Percentiles rank a stretch among this genome's conserved stretches.
These are phyloP conservation scores for Melierax canorus DNA, from an alignment of 2,113 vertebrate genomes.

Conservation along the genomic window DNA sequence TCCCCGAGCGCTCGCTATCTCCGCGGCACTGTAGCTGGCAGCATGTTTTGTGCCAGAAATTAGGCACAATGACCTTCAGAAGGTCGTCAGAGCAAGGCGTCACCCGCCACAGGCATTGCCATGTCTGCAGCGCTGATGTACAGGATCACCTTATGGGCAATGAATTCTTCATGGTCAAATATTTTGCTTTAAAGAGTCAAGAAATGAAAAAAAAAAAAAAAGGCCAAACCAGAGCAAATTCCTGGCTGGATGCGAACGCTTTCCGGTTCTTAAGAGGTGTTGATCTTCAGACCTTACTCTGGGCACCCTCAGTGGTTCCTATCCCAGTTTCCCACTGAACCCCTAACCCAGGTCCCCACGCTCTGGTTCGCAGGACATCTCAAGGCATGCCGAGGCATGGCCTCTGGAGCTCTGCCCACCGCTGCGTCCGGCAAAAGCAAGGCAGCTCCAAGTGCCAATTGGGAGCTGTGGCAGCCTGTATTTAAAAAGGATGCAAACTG, in stretches of 20 bases:
- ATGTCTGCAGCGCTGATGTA: rapidly evolving
- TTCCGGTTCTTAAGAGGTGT: background rate
- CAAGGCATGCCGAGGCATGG: too few species aligned
- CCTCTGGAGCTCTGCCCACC: too few species aligned
- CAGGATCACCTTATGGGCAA: background rate
- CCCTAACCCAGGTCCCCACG: too few species aligned
- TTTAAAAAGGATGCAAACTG: too few species aligned
- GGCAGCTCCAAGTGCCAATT: too few species aligned
- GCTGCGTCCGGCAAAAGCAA: too few species aligned
- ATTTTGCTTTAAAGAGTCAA: background rate
- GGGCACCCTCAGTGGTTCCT: too few species aligned
- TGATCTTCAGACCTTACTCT: too few species aligned
- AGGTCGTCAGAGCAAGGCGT: background rate
- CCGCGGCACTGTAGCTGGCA: background rate
- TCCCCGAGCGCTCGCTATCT: background rate
- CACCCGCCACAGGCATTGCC: background rate
- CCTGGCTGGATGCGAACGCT: background rate
- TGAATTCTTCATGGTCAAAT: background rate
- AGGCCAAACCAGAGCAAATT: background rate
- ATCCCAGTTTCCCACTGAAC: too few species aligned
- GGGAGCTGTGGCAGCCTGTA: too few species aligned
- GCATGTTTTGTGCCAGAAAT: background rate
- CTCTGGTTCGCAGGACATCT: too few species aligned
- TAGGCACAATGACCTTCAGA: background rate
- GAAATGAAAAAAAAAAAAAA: background rate